Percentiles rank a stretch among this genome's conserved stretches.
These are phyloP conservation scores for Caenorhabditis macrosperma DNA, from an alignment of 2,888 invertebrate species.

Conservation along the genomic window DNA sequence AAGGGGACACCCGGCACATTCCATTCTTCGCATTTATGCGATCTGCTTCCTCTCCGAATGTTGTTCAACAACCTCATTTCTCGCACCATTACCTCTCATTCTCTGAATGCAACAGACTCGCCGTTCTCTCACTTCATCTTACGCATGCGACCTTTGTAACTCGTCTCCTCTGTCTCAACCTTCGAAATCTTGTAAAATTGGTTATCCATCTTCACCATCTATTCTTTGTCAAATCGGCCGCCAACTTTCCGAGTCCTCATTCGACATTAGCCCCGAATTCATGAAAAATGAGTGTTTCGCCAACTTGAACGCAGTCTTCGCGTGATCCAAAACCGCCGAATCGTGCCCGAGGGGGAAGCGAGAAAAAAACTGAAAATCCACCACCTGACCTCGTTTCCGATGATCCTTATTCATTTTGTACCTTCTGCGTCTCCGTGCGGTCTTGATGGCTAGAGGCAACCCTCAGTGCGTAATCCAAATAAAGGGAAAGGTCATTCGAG, in stretches of 20 bases:
- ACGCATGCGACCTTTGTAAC: slow-evolving; percentile 29
- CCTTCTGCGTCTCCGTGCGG: slow-evolving; percentile 31
- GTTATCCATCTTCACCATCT: slow-evolving; percentile 40
- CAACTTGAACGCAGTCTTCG: background rate
- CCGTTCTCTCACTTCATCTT: slow-evolving; percentile 17
- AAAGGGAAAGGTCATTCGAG: slow-evolving; percentile 54
- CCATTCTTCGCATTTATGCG: slow-evolving; percentile 27
- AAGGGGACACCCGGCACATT: slow-evolving; percentile 21
- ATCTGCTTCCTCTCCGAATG: slow-evolving; percentile 21
- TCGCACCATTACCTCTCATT: slow-evolving; percentile 56
- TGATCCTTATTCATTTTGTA: slow-evolving; percentile 15
- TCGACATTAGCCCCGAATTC: slow-evolving; percentile 14
- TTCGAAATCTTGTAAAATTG: slow-evolving; percentile 34
- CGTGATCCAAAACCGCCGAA: background rate
- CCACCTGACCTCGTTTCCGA: slow-evolving; percentile 41
- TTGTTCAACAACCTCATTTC: slow-evolving; percentile 49
- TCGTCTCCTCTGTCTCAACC: slow-evolving; percentile 7
- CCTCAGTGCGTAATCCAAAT: slow-evolving; percentile 53
- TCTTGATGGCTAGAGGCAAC: slow-evolving; percentile 6
- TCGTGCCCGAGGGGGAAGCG: too few species aligned
- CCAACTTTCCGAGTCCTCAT: background rate
- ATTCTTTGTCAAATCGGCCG: slow-evolving; percentile 13
- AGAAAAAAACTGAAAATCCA: slow-evolving; percentile 22
- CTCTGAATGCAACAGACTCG: slow-evolving; percentile 26
- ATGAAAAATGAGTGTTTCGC: background rate